These are phyloP conservation scores for Haliclona indistincta DNA, from an alignment of 37 sponge, comb jelly and placozoan species.

Conservation along the genomic window DNA sequence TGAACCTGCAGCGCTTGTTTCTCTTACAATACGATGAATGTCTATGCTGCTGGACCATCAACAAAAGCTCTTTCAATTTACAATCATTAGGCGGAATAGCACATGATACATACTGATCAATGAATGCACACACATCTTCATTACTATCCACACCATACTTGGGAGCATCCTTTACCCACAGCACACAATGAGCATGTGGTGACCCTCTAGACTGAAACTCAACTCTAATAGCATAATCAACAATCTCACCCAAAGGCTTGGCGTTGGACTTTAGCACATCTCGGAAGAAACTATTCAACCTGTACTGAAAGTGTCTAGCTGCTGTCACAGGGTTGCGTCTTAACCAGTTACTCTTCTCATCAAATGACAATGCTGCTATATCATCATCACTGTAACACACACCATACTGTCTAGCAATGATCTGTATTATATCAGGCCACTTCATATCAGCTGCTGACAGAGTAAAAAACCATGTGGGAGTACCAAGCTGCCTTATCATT, in stretches of 20 bases:
- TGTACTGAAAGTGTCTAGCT: constrained; percentile 30
- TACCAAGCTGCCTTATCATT: constrained; percentile 28
- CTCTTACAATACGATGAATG: too few species aligned
- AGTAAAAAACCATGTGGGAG: constrained; percentile 23
- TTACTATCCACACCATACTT: not conserved
- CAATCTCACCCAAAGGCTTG: constrained; percentile 8
- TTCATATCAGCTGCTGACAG: constrained; percentile 11
- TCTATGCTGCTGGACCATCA: not conserved
- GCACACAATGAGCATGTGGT: constrained; percentile 14
- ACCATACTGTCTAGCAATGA: constrained; percentile 31
- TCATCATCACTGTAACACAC: not conserved
- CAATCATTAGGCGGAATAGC: constrained; percentile 9
- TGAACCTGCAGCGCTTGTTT: too few species aligned
- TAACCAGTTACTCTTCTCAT: constrained; percentile 8
- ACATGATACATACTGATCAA: constrained; percentile 9
- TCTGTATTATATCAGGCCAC: constrained; percentile 10
- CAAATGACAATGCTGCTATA: not conserved
- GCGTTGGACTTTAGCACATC: constrained; percentile 6
- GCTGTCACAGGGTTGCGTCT: constrained; percentile 20
- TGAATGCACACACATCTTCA: not conserved
- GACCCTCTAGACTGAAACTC: constrained; percentile 27
- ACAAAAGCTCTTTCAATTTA: not conserved
- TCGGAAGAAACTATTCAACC: constrained; percentile 5
- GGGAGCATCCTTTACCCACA: constrained; percentile 19
- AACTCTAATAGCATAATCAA: constrained; percentile 12